These are phyloP conservation scores for Athalia cordata DNA, from an alignment of 2,888 invertebrate species.

Conservation along the genomic window DNA sequence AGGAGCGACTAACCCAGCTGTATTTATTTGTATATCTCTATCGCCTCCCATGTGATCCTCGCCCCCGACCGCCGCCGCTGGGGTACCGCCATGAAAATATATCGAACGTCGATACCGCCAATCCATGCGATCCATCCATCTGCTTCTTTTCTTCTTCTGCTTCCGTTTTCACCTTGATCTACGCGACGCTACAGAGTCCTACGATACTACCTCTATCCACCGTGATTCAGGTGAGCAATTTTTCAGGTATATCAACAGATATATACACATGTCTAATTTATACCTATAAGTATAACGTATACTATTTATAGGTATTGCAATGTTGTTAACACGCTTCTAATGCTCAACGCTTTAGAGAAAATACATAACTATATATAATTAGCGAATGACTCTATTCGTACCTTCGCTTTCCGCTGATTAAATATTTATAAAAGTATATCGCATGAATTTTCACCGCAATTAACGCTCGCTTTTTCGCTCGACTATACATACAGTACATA, in stretches of 20 bases:
- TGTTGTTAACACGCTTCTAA: not conserved
- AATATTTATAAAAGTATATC: no score
- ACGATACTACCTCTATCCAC: conserved; percentile 61
- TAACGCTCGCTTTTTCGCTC: no score
- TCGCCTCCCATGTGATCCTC: conserved; percentile 63
- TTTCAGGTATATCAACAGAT: no score
- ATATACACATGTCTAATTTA: not conserved
- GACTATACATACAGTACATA: no score
- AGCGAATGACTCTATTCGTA: no score
- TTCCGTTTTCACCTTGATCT: conserved; percentile 39
- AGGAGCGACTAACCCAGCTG: conserved; percentile 51
- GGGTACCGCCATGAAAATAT: conserved; percentile 47
- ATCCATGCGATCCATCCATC: not conserved
- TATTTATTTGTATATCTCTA: conserved; percentile 65
- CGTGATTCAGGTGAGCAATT: conserved; percentile 66
- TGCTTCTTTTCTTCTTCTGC: not conserved
- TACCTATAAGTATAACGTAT: not conserved
- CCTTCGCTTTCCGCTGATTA: no score
- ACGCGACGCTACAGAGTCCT: conserved; percentile 48
- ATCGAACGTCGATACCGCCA: conserved; percentile 16
- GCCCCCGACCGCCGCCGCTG: conserved; percentile 54
- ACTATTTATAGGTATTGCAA: not conserved
- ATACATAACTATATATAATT: no score
- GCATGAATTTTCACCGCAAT: no score
- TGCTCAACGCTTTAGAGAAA: no score